Conservation (phyloP, 2,113 vertebrate species). For the Phalacrocorax brasilianus region DNA sequence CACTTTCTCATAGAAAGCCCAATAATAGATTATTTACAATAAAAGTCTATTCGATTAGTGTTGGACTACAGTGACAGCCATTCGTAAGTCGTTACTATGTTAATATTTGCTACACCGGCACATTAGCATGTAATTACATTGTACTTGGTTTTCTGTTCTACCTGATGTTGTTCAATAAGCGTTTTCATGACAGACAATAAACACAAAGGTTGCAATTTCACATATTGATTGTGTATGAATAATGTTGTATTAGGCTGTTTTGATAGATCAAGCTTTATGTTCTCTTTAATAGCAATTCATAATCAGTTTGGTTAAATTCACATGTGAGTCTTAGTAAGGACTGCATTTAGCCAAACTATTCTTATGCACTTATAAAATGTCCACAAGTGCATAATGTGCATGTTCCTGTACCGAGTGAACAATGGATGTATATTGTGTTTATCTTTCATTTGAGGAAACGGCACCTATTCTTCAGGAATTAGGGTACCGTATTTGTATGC, state of each 20-base stretch:
- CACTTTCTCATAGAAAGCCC: not conserved
- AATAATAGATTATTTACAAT: not conserved
- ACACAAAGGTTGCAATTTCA: not conserved
- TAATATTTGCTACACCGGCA: not conserved
- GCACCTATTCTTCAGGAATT: not conserved
- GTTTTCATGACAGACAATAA: not conserved
- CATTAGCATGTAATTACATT: not conserved
- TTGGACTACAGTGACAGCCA: not conserved
- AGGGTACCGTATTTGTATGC: not conserved
- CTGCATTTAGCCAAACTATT: not conserved
- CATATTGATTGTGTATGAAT: not conserved
- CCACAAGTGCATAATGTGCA: not conserved
- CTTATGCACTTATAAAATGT: not conserved
- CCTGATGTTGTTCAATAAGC: not conserved
- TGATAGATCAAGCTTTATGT: not conserved
- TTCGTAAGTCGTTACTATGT: not conserved
- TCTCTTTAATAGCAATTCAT: not conserved
- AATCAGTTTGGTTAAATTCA: not conserved
- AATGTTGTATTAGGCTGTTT: not conserved
- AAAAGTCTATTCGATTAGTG: not conserved
- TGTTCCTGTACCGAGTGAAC: not conserved
- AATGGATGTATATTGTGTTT: not conserved
- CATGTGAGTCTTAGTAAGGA: not conserved
- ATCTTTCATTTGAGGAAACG: not conserved
- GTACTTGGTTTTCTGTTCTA: not conserved